phyloP scores from a whole-genome alignment of 23 tunicate genomes.

The Trididemnum nubilum region DNA sequence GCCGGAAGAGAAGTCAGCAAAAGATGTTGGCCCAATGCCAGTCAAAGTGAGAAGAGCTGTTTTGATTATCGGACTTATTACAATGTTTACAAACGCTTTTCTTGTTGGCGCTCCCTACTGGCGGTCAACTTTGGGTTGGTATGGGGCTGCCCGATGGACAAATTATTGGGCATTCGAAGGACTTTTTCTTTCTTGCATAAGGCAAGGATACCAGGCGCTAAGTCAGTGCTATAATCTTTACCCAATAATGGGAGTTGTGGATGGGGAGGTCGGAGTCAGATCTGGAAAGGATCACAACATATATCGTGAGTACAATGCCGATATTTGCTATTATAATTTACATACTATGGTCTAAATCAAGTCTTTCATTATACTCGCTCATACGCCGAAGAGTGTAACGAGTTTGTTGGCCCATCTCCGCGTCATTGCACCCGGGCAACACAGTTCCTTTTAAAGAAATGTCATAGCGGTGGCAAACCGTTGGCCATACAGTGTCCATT shows the following conservation, averaged over 20 bases:
- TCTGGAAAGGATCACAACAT: slow-evolving; percentile 43
- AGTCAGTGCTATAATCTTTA: slow-evolving; percentile 65
- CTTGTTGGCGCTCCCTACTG: slow-evolving; percentile 64
- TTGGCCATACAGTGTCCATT: background rate
- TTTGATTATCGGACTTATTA: slow-evolving; percentile 8
- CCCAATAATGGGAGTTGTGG: slow-evolving; percentile 42
- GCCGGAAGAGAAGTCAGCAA: background rate
- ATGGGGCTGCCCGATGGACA: slow-evolving; percentile 16
- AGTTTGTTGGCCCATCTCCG: background rate
- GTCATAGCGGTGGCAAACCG: too few relatives aligned
- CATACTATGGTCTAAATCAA: too few relatives aligned
- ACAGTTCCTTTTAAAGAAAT: too few relatives aligned
- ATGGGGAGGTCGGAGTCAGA: slow-evolving; percentile 29
- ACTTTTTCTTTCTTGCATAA: slow-evolving; percentile 52
- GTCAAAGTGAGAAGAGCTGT: slow-evolving; percentile 25
- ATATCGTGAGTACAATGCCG: slow-evolving; percentile 50
- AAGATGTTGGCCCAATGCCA: slow-evolving; percentile 18
- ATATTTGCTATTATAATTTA: too few relatives aligned
- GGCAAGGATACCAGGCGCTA: slow-evolving; percentile 18
- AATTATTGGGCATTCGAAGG: slow-evolving; percentile 63
- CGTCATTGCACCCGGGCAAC: background rate
- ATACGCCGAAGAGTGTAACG: background rate
- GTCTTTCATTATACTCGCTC: background rate
- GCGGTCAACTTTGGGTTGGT: slow-evolving; percentile 35
- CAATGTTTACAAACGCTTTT: slow-evolving; percentile 24